Conservation (phyloP, 92 coral and sea anemone genomes). For the Pocillopora meandrina region DNA sequence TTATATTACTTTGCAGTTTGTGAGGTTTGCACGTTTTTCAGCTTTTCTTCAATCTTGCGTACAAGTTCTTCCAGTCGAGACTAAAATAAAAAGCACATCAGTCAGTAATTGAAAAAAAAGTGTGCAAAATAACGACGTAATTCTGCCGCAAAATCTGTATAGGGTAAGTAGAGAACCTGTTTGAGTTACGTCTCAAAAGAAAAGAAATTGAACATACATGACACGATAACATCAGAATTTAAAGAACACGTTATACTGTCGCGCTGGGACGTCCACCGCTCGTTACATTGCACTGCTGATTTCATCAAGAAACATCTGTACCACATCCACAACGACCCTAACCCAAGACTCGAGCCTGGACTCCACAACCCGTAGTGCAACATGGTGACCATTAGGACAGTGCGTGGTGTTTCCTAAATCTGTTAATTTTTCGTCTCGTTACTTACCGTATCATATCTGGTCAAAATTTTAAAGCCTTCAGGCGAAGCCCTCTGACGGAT, state of each 20-base stretch:
- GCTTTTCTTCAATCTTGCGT: conserved; percentile 40
- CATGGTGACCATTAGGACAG: background rate
- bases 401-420: background rate
- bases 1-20: background rate
- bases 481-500: conserved; percentile 47
- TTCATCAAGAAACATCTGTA: too few species aligned
- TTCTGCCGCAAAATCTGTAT: background rate
- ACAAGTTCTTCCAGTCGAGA: conserved; percentile 46
- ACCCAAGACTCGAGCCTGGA: too few species aligned
- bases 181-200: too few species aligned
- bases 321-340: too few species aligned
- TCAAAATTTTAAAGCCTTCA: conserved; percentile 37
- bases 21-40: conserved; percentile 14
- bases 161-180: background rate
- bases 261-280: too few species aligned
- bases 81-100: conserved; percentile 13
- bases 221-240: too few species aligned
- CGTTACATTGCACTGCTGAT: too few species aligned
- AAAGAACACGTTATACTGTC: too few species aligned
- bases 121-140: too few species aligned
- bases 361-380: too few species aligned
- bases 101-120: background rate
- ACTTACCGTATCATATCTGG: conserved; percentile 44
- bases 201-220: too few species aligned
- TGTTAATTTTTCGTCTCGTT: background rate